Base-by-base conservation (phyloP, 2,797 vertebrate species). In the Oophaga sylvatica region DNA sequence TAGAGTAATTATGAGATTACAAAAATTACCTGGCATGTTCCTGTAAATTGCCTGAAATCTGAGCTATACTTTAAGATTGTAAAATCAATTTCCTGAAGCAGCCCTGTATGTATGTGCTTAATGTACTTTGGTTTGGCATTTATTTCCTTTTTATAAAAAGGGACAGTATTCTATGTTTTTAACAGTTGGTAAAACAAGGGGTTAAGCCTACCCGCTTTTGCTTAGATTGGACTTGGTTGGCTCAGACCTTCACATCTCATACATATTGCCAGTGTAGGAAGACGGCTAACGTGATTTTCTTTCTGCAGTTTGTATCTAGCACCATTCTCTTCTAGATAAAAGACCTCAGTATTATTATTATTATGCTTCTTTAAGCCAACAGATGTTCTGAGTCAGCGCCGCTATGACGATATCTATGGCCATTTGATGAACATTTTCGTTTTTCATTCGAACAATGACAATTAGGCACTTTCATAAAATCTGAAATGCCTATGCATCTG, bases 321-420 rank as follows among this genome's bases (percentile, higher is more conserved):
- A 41, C 20, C 20, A 62, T 63, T 45, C 5, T 80, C 19, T 41
- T 63, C 22, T 59, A 53, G 11, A 76, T 63, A 31, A 76, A 63
- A 48, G 48, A 53, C 71, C n/a, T 65, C 11, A 65, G 11, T 84
- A 62, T 62, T 29, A 83, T 83, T 77, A 82, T 87, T 77, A 87
- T 83, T 59, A 79, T 35, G 48, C 77, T 53, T 53, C 73, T 78
- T 79, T 80, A 65, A 88, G 79, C 78, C 67, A 84, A 35, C 81
- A 84, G 87, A 84, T 88, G 87, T 80, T 84, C 65, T 70, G 56
- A 80, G 53, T 84, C 65, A 80, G 35, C 60, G 53, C 87, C 31
- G 71, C 81, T 84, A 65, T 84, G 75, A 68, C 31, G 53, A 78
- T 87, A 20, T 67, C 20, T 79, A 35, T 31, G 22, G 9, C 41